Conservation (phyloP, 1,140 invertebrate species). For the Maconellicoccus hirsutus region DNA sequence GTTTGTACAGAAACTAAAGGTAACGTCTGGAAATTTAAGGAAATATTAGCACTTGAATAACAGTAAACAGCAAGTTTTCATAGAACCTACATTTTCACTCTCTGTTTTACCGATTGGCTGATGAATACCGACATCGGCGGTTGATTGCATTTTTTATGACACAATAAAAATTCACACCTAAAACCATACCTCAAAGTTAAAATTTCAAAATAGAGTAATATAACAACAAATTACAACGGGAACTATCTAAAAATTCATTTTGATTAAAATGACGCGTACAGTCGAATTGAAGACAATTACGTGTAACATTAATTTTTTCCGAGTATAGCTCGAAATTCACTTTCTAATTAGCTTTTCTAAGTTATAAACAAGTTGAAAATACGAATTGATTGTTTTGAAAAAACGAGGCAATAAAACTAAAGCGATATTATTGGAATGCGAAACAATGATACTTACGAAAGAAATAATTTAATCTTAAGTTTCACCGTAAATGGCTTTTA, state of each 20-base stretch:
- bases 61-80: neutral
- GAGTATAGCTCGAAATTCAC: neutral
- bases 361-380: neutral
- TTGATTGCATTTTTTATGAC: neutral
- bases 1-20: neutral
- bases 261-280: neutral
- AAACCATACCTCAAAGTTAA: neutral
- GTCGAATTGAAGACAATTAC: neutral
- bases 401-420: neutral
- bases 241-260: too few relatives aligned
- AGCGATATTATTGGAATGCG: neutral
- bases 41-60: too few relatives aligned
- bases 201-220: too few relatives aligned
- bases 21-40: conserved; percentile 1
- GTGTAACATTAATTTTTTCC: neutral
- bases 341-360: too few relatives aligned
- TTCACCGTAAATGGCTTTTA: neutral
- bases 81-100: neutral
- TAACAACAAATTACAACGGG: too few relatives aligned
- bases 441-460: neutral
- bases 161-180: neutral
- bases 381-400: neutral
- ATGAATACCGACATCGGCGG: conserved; percentile 1
- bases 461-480: neutral
- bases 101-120: neutral